Evolutionary conservation across 1,140 invertebrate species (phyloP).

Genomic region (Nylanderia fulva): DNA sequence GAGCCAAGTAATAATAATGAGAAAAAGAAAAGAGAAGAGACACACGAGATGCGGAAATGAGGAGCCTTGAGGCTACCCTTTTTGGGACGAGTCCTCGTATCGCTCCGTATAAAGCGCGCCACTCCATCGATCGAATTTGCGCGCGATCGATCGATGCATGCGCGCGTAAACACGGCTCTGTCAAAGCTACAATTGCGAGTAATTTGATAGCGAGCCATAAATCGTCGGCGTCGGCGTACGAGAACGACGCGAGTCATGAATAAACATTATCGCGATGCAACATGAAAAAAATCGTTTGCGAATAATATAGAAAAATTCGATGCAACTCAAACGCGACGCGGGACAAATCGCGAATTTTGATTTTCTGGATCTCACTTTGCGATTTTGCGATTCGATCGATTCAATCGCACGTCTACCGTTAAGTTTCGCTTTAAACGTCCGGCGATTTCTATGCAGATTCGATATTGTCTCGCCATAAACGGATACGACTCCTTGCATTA

Average conservation of each 20-base stretch:
- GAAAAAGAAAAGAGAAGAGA: conserved; percentile 63
- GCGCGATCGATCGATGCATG: not conserved
- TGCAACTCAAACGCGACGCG: conserved; percentile 19
- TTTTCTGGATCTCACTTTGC: not conserved
- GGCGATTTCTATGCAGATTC: conserved; percentile 18
- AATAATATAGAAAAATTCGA: conserved; percentile 42
- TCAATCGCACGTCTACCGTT: not conserved
- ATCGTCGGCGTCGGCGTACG: not conserved
- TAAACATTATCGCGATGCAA: conserved; percentile 25
- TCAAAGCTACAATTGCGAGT: not conserved
- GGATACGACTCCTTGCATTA: not conserved
- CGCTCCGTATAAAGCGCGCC: conserved; percentile 78
- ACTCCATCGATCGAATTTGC: conserved; percentile 36
- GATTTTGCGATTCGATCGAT: not conserved
- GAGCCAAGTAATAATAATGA: conserved; percentile 55
- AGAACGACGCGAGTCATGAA: conserved; percentile 14
- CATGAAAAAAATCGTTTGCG: conserved; percentile 59
- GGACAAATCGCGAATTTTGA: conserved; percentile 5
- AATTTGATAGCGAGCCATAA: conserved; percentile 33
- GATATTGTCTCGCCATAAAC: not conserved
- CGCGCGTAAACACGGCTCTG: conserved; percentile 17
- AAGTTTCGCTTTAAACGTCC: not conserved
- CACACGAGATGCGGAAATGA: conserved; percentile 81
- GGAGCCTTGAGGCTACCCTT: conserved; percentile 80
- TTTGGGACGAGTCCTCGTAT: conserved; percentile 78